Conservation (phyloP, 2,113 vertebrate genomes). For the Cephalopholis sonnerati region DNA sequence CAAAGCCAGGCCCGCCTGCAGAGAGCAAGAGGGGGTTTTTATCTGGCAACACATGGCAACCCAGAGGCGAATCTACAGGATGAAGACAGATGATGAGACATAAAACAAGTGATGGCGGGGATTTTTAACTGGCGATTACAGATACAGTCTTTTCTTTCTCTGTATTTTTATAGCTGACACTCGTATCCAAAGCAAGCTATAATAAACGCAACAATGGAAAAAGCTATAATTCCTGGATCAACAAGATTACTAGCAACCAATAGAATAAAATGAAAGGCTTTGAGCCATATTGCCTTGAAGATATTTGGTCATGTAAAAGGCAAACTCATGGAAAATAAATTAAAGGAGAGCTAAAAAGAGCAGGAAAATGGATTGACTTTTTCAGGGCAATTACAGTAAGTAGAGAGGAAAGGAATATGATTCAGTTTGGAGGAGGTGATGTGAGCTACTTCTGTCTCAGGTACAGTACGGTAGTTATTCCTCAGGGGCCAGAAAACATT, state of each 20-base stretch:
- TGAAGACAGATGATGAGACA: conserved; percentile 30
- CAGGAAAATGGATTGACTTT: conserved; percentile 36
- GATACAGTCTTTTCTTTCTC: conserved; percentile 14
- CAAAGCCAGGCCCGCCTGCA: conserved; percentile 35
- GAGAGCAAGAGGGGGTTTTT: conserved; percentile 25
- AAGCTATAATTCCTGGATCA: conserved; percentile 50
- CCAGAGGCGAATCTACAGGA: conserved; percentile 35
- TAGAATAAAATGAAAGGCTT: conserved; percentile 47
- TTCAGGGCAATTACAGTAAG: conserved; percentile 36
- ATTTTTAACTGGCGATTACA: conserved; percentile 21
- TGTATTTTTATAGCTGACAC: conserved; percentile 41
- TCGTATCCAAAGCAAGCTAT: conserved; percentile 45
- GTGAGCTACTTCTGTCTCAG: conserved; percentile 24
- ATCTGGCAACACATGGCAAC: conserved; percentile 55
- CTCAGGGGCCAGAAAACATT: conserved; percentile 11
- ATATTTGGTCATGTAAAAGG: conserved; percentile 39
- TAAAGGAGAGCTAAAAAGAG: conserved; percentile 15
- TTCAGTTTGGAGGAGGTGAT: conserved; percentile 23
- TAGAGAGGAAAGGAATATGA: conserved; percentile 1
- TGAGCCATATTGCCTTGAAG: conserved; percentile 26
- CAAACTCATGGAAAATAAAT: conserved; percentile 57
- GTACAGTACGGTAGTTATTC: conserved; percentile 2
- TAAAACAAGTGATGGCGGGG: conserved; percentile 28
- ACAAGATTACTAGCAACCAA: conserved; percentile 45
- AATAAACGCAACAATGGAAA: conserved; percentile 60